Base-by-base conservation (phyloP, 2,113 vertebrate genomes). In the Sterrhoptilus dennistouni region DNA sequence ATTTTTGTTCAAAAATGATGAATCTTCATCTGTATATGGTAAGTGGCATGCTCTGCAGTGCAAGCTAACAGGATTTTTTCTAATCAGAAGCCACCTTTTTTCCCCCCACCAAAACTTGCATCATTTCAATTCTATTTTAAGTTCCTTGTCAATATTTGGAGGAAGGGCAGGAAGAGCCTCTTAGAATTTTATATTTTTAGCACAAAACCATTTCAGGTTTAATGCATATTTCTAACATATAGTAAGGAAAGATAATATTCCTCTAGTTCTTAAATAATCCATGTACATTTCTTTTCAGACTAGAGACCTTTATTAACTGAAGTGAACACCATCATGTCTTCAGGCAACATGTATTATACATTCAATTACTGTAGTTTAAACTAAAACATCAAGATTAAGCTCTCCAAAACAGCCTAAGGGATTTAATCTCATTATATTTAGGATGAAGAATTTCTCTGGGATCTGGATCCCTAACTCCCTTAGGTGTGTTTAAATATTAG, bases 271-370 rank as follows among this genome's bases (percentile, higher is more conserved):
- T 97, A 88, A 96, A 96, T 97, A 96, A 97, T 96, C 75, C 87
- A 94, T 96, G 75, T 61, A 85, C 66, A 65, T 85, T 96, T 93
- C 42, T 95, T 89, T 95, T 91, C 45, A 83, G 35, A 50, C 27
- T 63, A 12, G 27, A 95, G 60, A 36, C 79, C 35, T 83, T 91
- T 94, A 89, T 94, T 94, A 96, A 59, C 87, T 86, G 85, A 76
- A 57, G 16, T 75, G 91, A 95, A 95, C 53, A 91, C 27, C 49
- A 40, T 92, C 57, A 42, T 95, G 50, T 87, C 95, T 96, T 96
- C 93, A 91, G 94, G 93, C 95, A 96, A 79, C 78, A 83, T 90
- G 70, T 72, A 91, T 94, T 94, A 96, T 95, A 86, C 83, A 96
- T 96, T 96, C 94, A 95, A 40, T 94, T 66, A 74, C 70, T 70